phyloP scores from a whole-genome alignment of 2,797 vertebrate genomes.

The Oreonectes daqikongensis region DNA sequence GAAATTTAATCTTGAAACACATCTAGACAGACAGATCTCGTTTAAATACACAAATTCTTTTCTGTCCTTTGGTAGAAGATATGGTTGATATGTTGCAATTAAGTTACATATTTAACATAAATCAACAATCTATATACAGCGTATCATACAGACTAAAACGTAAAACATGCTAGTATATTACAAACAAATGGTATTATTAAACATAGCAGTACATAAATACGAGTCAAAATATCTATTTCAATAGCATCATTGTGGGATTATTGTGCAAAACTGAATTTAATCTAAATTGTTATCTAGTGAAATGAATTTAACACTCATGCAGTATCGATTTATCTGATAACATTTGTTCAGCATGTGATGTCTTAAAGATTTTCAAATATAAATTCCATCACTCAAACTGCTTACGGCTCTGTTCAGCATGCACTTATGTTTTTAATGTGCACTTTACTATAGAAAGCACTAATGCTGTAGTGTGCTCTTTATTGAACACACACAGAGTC shows the following conservation, averaged over 20 bases:
- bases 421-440: neutral
- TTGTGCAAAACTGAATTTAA: too few relatives aligned
- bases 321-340: too few relatives aligned
- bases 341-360: too few relatives aligned
- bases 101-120: too few relatives aligned
- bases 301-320: too few relatives aligned
- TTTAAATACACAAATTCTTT: neutral
- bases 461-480: neutral
- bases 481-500: too few relatives aligned
- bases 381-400: too few relatives aligned
- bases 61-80: neutral
- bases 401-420: neutral
- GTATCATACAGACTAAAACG: neutral
- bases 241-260: too few relatives aligned
- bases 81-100: neutral
- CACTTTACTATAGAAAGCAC: neutral
- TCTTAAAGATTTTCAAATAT: too few relatives aligned
- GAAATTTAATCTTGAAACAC: neutral
- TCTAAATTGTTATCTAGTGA: too few relatives aligned
- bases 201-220: neutral
- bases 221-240: too few relatives aligned
- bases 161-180: constrained; percentile 14
- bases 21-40: neutral
- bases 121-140: constrained; percentile 8
- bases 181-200: too few relatives aligned